Evolutionary conservation across 2,888 invertebrate genomes (phyloP).

Genomic region (Deilephila porcellus): DNA sequence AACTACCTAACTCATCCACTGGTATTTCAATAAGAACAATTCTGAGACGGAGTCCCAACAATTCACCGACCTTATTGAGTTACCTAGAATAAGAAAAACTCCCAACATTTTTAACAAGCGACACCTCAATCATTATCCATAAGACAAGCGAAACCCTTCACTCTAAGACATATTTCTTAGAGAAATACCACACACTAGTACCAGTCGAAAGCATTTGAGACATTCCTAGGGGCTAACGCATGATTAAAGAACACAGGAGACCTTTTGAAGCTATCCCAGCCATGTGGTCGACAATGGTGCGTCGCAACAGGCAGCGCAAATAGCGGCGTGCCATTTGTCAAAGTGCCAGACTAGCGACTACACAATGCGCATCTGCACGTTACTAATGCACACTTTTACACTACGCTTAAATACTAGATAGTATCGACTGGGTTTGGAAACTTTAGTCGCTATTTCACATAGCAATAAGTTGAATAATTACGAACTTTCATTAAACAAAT

Average conservation of each 20-base stretch:
- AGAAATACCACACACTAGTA: not conserved
- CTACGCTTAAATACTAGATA: too few relatives aligned
- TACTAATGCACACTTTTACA: not conserved
- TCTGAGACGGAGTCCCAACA: too few relatives aligned
- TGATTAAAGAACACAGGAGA: conserved; percentile 15
- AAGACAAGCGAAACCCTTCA: too few relatives aligned
- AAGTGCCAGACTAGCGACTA: conserved; percentile 8
- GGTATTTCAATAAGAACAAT: too few relatives aligned
- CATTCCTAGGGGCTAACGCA: not conserved
- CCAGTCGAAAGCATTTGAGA: not conserved
- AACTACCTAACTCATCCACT: too few relatives aligned
- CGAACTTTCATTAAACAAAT: too few relatives aligned
- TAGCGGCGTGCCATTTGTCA: conserved; percentile 20
- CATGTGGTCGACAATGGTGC: conserved; percentile 22
- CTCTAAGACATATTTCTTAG: not conserved
- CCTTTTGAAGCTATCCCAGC: conserved; percentile 24
- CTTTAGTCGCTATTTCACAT: too few relatives aligned
- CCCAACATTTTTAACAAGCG: too few relatives aligned
- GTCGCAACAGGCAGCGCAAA: conserved; percentile 21
- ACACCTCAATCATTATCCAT: too few relatives aligned
- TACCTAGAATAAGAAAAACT: too few relatives aligned
- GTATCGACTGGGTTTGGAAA: too few relatives aligned
- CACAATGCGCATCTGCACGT: conserved; percentile 16
- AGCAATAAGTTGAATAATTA: not conserved
- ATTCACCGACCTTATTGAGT: too few relatives aligned